These are phyloP conservation scores for Rhynchomys soricoides DNA, from an alignment of 2,113 vertebrate genomes.

Conservation along the genomic window DNA sequence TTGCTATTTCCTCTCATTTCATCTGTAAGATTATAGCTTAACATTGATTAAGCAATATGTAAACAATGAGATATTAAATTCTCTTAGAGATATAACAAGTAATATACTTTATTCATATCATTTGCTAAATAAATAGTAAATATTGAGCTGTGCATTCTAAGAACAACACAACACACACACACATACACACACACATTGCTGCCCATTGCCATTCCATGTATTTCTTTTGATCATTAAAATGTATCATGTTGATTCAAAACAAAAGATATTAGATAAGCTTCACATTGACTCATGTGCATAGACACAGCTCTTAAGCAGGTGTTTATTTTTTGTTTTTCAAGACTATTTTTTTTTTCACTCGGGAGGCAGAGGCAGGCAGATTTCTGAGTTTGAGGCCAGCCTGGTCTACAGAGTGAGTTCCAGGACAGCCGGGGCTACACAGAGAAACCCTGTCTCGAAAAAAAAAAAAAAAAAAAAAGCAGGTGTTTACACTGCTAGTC, in stretches of 20 bases:
- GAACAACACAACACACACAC: neutral
- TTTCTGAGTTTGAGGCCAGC: no score
- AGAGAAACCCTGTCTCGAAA: no score
- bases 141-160: neutral
- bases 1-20: neutral
- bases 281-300: neutral
- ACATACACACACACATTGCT: neutral
- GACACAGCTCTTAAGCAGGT: neutral
- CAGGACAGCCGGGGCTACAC: no score
- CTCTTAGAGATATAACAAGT: neutral
- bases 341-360: no score
- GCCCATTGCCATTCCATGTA: neutral
- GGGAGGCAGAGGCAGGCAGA: no score
- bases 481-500: neutral
- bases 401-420: no score
- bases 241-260: neutral
- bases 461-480: no score
- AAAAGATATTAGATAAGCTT: neutral
- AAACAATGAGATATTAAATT: neutral
- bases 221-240: slow-evolving; percentile 18
- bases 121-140: neutral
- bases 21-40: neutral
- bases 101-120: neutral
- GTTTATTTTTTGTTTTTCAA: no score
- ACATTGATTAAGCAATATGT: neutral